Evolutionary conservation across 1,140 invertebrate species (phyloP), one percentile per base, ranked within the genome.

Genomic region (Drosophila athabasca): DNA sequence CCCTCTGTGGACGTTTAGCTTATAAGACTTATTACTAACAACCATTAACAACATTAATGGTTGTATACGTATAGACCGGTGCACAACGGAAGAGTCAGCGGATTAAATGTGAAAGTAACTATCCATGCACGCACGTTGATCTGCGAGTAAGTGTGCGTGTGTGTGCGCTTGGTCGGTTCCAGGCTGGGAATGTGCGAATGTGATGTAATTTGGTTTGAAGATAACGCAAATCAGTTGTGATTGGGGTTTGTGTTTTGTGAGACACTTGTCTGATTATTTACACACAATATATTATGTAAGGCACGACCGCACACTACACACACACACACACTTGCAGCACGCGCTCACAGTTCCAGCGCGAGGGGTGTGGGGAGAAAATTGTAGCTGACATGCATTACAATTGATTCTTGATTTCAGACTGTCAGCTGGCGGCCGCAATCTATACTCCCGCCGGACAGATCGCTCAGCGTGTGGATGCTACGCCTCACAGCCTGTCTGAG

Each of bases 131-230:
- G 11, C 35, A 39, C 35, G 35, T 39, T 11, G 13, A 5, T 4
- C 31, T 35, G 4, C 11, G 26, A 19, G 41, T 52, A 41, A 31
- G 6, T 22, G 52, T 53, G 43, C 39, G 64, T 53, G 60, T 54
- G 41, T 24, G 48, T n/a, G 26, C 17, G 61, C 29, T 46, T 62
- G 24, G 22, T 31, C n/a, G 39, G 17, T 48, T 54, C 57, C 50
- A 53, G 43, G 48, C 49, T 58, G 26, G 41, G 43, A 66, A 52
- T 60, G 76, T 82, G 79, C 83, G 43, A 66, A 52, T 60, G 76
- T 82, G 79, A 82, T 82, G 79, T 82, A 82, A 82, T 82, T 81
- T 54, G 45, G 8, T 3, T 26, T 26, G 43, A 15, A 75, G 64
- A 84, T 79, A 71, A 74, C 43, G 58, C 43, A 51, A 62, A 52